Base-by-base conservation (phyloP, 2,797 vertebrate species). In the Coregonus ussuriensis region DNA sequence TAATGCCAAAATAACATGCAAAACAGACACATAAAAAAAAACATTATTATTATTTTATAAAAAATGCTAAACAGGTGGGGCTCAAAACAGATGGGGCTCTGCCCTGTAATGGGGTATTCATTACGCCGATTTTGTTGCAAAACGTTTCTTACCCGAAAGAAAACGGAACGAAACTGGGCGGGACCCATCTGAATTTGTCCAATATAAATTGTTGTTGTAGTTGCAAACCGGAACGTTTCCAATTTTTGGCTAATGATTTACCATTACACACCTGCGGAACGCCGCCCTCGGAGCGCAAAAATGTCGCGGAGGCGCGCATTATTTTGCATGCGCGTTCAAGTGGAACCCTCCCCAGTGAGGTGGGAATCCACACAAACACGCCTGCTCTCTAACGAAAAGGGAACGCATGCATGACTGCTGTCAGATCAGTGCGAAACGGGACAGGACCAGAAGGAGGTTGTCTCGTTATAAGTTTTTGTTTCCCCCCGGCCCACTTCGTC, bases 361-460 rank as follows among this genome's bases (percentile, higher is more conserved):
- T 83, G 79, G 78, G 73, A 72, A 83, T 78, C 76, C 52, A 37
- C 41, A 59, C 72, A 59, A 68, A 77, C 78, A 74, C 76, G 79
- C 62, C 84, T 98, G 97, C 93, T 81, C 54, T 56, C 72, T 74
- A 81, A 79, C 79, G 82, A 83, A 76, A 77, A 31, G 71, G 76
- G 77, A 65, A 52, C 78, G 63, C 71, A 65, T 68, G 33, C 53
- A 69, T 73, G 71, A 72, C 14, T 63, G 75, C 77, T 78, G 79
- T 81, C 80, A 84, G 75, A 84, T 73, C 75, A 51, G 47, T 47
- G 59, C 25, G 72, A 77, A 59, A 65, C 80, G 54, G 81, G n/a
- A 35, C 31, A 37, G 9, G 33, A 54, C 68, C 31, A 75, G 97
- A 98, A 87, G 97, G 97, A 97, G 82, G 53, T 25, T 53, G 79